phyloP scores from a whole-genome alignment of 2,797 vertebrate species.

The Columba guinea region DNA sequence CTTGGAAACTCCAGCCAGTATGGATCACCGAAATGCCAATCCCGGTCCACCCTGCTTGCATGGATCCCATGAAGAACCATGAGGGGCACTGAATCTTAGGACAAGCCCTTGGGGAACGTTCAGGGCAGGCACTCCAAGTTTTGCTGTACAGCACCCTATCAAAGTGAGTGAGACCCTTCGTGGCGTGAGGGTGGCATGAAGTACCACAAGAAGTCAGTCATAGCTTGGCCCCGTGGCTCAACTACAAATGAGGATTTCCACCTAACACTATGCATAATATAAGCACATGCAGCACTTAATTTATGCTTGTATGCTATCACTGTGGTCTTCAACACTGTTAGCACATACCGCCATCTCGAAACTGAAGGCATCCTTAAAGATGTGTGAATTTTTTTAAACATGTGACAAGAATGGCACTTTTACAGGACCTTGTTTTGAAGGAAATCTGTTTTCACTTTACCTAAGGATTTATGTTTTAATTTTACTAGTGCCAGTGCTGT shows the following conservation, averaged over 20 bases:
- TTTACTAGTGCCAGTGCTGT: not conserved
- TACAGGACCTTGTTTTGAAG: not conserved
- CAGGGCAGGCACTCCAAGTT: not conserved
- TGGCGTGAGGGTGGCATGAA: not conserved
- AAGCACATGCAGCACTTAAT: not conserved
- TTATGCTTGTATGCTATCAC: not conserved
- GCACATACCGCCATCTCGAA: not conserved
- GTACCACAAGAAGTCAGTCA: not conserved
- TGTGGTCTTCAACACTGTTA: not conserved
- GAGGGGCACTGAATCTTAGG: not conserved
- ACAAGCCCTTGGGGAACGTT: rapidly evolving
- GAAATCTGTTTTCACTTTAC: not conserved
- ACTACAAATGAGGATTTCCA: not conserved
- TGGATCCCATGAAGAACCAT: not conserved
- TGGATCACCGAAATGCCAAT: not conserved
- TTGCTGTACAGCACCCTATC: not conserved
- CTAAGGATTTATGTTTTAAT: not conserved
- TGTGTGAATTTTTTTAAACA: not conserved
- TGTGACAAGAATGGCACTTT: not conserved
- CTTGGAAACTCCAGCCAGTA: not conserved
- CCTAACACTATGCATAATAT: not conserved
- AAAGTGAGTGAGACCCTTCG: not conserved
- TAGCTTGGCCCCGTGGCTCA: not conserved
- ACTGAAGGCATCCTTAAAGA: not conserved
- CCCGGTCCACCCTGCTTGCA: not conserved